Conservation (phyloP, 2,113 vertebrate species). For the Neogale vison region DNA sequence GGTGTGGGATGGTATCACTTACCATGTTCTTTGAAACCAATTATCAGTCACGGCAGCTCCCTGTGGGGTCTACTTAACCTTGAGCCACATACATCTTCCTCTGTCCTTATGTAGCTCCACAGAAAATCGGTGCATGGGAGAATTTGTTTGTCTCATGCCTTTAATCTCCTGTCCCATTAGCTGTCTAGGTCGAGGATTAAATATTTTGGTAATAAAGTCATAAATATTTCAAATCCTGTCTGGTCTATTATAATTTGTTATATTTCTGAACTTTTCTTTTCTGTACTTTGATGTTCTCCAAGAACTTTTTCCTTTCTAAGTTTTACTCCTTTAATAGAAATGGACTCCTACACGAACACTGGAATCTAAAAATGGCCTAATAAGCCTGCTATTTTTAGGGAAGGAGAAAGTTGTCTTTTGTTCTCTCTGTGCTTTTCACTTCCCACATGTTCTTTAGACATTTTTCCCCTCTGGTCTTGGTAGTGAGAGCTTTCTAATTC, state of each 20-base stretch:
- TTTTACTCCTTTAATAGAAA: constrained; percentile 67
- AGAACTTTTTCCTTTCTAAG: constrained; percentile 59
- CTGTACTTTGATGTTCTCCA: constrained; percentile 41
- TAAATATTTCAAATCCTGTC: neutral
- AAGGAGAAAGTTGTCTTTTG: constrained; percentile 64
- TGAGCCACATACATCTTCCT: rapidly evolving
- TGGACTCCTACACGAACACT: constrained; percentile 44
- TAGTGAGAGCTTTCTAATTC: constrained; percentile 55
- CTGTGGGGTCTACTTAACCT: neutral
- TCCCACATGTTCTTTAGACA: constrained; percentile 29
- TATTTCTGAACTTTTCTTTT: constrained; percentile 33
- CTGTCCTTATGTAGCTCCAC: neutral
- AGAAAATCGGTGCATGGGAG: neutral
- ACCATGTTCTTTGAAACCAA: neutral
- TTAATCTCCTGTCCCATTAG: neutral
- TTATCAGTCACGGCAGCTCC: neutral
- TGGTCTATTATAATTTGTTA: neutral
- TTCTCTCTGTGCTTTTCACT: constrained; percentile 56
- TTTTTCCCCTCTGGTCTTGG: neutral
- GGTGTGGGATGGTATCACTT: neutral
- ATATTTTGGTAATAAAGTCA: neutral
- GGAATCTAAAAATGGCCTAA: constrained; percentile 53
- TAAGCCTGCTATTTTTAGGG: constrained; percentile 67
- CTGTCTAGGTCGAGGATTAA: neutral
- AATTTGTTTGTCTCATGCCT: neutral